Evolutionary conservation across 1,140 invertebrate species (phyloP), one percentile per base, ranked within the genome.

Genomic region (Brachionus angularis): DNA sequence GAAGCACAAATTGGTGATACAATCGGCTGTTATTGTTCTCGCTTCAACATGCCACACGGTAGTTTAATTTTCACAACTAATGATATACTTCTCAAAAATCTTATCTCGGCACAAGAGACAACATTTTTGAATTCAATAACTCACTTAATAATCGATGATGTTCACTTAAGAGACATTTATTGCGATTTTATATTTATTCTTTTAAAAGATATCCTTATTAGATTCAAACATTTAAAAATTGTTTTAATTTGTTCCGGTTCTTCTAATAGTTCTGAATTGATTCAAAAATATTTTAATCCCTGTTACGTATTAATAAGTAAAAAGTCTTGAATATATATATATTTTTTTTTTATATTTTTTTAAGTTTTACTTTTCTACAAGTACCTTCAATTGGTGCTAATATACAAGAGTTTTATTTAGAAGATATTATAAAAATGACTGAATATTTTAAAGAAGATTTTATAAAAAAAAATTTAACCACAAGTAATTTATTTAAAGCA

Each of bases 221-320:
- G 87, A 16, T 88, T 87, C 75, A 85, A 86, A 71, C 84, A 88
- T 71, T 80, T 96, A 0, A 88, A 88, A 73, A 73, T 98, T 0
- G 85, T 98, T 50, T 83, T 97, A 1, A 97, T 97, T n/a, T n/a
- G n/a, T n/a, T n/a, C n/a, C 93, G 96, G 92, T n/a, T 93, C 94
- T 5, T 91, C 91, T 1, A 85, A 93, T 75, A 81, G 80, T 72
- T 86, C 87, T 5, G 82, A 86, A 23, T 85, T 90, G 33, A 91
- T 96, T 79, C 84, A 86, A 27, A 86, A 87, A 10, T 98, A 98
- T 80, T 97, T 97, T 80, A 86, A 87, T 74, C 85, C 87, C 55
- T 93, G 88, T 74, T 86, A 86, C 0, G 85, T 92, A 10, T 81
- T 93, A n/a, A 84, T 84, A 83, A 87, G 85, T 61, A 77, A 81